Evolutionary conservation across 2,797 vertebrate genomes (phyloP).

Genomic region (Saxicola maurus): DNA sequence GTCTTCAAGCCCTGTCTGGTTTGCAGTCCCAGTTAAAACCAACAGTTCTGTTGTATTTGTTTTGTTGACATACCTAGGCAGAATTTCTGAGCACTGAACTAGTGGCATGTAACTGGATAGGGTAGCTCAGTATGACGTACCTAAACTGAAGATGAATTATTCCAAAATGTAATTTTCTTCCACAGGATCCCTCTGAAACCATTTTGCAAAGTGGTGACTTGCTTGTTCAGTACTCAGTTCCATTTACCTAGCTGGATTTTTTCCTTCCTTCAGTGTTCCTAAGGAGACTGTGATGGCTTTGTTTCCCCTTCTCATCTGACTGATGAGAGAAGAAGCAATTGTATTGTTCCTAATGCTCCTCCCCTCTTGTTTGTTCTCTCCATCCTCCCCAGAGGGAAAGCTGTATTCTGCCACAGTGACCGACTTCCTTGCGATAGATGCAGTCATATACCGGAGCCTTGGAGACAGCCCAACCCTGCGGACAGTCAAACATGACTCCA

Average conservation of each 20-base stretch:
- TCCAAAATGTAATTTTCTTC: constrained; percentile 47
- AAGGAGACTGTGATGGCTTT: constrained; percentile 63
- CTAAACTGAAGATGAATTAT: constrained; percentile 15
- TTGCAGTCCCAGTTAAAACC: not conserved
- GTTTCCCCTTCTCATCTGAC: constrained; percentile 43
- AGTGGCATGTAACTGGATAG: not conserved
- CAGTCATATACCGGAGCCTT: constrained; percentile 97
- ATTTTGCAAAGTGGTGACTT: constrained; percentile 65
- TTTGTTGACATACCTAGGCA: not conserved
- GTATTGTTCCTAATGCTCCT: not conserved
- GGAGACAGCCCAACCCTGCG: constrained; percentile 96
- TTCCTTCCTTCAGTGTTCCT: constrained; percentile 59
- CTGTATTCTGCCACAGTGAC: constrained; percentile 98
- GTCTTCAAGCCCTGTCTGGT: not conserved
- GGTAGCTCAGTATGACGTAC: not conserved
- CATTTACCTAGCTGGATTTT: constrained; percentile 72
- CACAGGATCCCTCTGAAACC: constrained; percentile 56
- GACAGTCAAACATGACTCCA: constrained; percentile 98
- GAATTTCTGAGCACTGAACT: not conserved
- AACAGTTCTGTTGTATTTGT: not conserved
- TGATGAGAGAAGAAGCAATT: not conserved
- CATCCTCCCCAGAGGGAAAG: constrained; percentile 85
- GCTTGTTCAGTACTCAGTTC: constrained; percentile 54
- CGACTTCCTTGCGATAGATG: constrained; percentile 97
- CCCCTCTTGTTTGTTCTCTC: not conserved